These are phyloP conservation scores for Sminthurides aquaticus DNA, from an alignment of 2,888 invertebrate species.

Conservation along the genomic window DNA sequence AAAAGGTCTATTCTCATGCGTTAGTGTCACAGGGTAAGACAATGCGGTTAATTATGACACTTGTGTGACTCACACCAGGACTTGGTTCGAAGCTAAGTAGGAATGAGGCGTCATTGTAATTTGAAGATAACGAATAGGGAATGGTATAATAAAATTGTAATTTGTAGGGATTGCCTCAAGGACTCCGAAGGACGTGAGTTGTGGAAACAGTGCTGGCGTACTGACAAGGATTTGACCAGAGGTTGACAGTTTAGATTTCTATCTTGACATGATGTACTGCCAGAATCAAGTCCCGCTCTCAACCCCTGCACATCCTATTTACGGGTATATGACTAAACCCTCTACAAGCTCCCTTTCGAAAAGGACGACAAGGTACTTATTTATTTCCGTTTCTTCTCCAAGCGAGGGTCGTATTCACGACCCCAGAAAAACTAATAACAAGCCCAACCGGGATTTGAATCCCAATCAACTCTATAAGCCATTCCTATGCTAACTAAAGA, in stretches of 20 bases:
- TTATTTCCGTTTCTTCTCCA: background rate
- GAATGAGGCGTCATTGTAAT: too few species aligned
- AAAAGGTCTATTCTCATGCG: too few species aligned
- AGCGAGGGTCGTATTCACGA: background rate
- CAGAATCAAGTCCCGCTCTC: background rate
- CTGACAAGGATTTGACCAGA: background rate
- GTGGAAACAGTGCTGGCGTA: too few species aligned
- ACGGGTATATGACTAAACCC: background rate
- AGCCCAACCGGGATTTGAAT: background rate
- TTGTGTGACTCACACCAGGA: too few species aligned
- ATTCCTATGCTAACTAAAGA: background rate
- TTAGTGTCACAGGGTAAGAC: too few species aligned
- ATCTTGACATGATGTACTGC: too few species aligned
- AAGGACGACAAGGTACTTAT: background rate
- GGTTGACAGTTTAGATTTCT: background rate
- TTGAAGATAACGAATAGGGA: too few species aligned
- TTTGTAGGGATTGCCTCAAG: too few species aligned
- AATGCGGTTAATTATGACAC: too few species aligned
- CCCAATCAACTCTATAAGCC: background rate
- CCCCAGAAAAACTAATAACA: background rate
- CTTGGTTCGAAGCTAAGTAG: too few species aligned
- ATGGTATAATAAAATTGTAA: too few species aligned
- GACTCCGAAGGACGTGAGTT: too few species aligned
- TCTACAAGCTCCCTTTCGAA: background rate
- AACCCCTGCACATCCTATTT: background rate